Base-by-base conservation (phyloP, 2,113 vertebrate species). In the Erythrocercus mccallii region DNA sequence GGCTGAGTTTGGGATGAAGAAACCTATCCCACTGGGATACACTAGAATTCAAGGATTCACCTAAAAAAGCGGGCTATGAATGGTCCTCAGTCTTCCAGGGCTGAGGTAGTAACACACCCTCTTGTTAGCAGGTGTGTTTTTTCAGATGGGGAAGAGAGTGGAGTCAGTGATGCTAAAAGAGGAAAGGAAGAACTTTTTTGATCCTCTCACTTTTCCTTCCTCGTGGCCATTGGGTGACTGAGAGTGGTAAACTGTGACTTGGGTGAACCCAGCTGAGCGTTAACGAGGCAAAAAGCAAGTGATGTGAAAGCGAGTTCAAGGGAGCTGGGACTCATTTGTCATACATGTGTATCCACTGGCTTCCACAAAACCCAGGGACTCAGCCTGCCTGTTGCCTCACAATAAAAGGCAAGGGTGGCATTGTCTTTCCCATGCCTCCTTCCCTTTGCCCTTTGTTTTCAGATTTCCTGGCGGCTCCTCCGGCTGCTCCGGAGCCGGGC, bases 341-440 rank as follows among this genome's bases (percentile, higher is more conserved):
- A 47, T 76, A 84, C 77, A 50, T 54, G 53, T 4, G 15, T 60
- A 81, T 90, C 90, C 79, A 15, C 30, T 80, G 87, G 79, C 56
- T 93, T 80, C 79, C 90, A 81, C 45, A 60, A 88, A 93, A 90
- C 64, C 33, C 80, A 88, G 24, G 56, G 71, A 62, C 60, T 88
- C 51, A 37, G 80, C 76, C 79, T 81, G 73, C 51, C 50, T 42
- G 1, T 73, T 72, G 33, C 62, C 57, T 84, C 45, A 79, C 58
- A 62, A 58, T 90, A 71, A 86, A 92, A 88, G 50, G 80, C 80
- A 91, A 91, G 61, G 48, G 45, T 90, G 85, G 73, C 87, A 57
- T 92, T 93, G 71, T 89, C 80, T 90, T 78, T 87, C 40, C 76
- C 8, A 2, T 66, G 76, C 79, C 85, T 91, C 47, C 28, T 90